Conservation (phyloP, 2,888 invertebrate genomes). For the Philonicus albiceps region DNA sequence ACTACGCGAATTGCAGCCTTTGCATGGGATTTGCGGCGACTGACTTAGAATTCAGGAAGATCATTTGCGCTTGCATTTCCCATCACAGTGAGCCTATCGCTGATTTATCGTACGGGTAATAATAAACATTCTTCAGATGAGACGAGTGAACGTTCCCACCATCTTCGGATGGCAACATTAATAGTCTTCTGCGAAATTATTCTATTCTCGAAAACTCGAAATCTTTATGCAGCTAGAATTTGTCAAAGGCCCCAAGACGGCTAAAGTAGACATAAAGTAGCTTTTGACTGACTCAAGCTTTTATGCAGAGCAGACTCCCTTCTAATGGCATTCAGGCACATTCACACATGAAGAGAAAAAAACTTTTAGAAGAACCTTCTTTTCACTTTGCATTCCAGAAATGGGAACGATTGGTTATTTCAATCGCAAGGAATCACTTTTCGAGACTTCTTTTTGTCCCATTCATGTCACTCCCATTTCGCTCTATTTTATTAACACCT, state of each 20-base stretch:
- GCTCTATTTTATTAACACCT: background rate
- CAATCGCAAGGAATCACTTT: slow-evolving; percentile 1
- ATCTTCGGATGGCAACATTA: background rate
- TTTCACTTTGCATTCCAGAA: slow-evolving; percentile 29
- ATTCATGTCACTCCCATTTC: background rate
- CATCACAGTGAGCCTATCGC: background rate
- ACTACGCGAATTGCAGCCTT: background rate
- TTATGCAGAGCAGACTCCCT: slow-evolving; percentile 27
- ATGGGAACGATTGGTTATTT: slow-evolving; percentile 25
- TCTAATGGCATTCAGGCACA: background rate
- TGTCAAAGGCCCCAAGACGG: slow-evolving; percentile 6
- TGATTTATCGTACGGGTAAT: background rate
- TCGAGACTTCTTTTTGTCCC: background rate
- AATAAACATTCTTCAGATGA: background rate
- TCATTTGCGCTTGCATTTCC: background rate
- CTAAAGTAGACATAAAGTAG: slow-evolving; percentile 30
- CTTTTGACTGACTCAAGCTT: slow-evolving; percentile 28
- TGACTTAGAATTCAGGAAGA: background rate
- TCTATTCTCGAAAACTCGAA: background rate
- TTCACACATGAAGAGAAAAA: background rate
- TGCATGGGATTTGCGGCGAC: background rate
- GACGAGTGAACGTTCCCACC: background rate
- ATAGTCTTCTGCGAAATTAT: background rate
- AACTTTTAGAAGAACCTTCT: background rate
- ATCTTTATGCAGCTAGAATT: background rate